Conservation (phyloP, 2,797 vertebrate species). For the Crax fasciolata region DNA sequence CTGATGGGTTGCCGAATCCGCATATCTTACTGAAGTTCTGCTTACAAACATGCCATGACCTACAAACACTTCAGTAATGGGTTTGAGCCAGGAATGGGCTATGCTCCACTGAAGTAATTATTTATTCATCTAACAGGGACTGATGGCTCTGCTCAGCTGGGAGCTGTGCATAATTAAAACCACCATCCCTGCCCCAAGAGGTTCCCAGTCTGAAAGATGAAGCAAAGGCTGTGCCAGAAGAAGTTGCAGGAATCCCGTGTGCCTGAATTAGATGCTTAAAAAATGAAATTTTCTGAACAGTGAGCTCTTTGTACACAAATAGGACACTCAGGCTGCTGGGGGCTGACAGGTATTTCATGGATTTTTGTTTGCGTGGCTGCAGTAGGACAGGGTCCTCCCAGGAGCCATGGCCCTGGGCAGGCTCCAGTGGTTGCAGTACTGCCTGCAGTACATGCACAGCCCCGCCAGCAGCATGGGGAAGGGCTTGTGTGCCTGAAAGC, state of each 20-base stretch:
- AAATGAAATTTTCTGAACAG: not conserved
- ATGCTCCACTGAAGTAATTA: constrained; percentile 69
- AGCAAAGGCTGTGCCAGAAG: constrained; percentile 43
- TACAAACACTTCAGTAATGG: not conserved
- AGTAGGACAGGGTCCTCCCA: not conserved
- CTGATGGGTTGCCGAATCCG: not conserved
- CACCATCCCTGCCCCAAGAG: constrained; percentile 56
- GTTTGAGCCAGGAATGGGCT: constrained; percentile 61
- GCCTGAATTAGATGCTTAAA: not conserved
- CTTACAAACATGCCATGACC: constrained; percentile 38
- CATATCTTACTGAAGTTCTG: constrained; percentile 37
- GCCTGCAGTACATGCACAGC: not conserved
- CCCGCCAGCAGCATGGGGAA: not conserved
- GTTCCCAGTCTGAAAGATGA: constrained; percentile 50
- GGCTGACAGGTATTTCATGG: not conserved
- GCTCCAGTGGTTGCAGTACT: not conserved
- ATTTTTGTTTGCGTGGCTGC: not conserved
- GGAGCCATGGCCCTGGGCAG: not conserved
- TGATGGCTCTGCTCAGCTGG: constrained; percentile 64
- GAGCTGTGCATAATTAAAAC: constrained; percentile 68
- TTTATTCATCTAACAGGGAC: constrained; percentile 68
- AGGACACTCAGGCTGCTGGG: not conserved
- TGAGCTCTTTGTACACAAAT: not conserved
- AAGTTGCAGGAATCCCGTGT: not conserved
- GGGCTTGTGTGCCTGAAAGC: constrained; percentile 3